Evolutionary conservation across 2,113 vertebrate species (phyloP).

Genomic region (Micronycteris hirsuta): DNA sequence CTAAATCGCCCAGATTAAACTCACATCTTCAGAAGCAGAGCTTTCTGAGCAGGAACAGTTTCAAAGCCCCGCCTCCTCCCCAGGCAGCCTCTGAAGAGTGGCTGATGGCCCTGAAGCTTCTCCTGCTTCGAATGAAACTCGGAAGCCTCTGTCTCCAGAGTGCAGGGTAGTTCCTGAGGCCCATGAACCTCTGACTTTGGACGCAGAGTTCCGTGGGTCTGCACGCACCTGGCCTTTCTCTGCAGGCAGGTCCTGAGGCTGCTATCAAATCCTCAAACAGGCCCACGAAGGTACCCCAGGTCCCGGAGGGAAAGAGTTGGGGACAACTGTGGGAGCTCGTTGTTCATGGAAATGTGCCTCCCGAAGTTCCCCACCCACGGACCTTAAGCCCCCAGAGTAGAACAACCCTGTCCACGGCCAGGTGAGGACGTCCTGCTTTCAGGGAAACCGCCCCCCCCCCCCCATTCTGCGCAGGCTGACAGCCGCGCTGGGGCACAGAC

Average conservation of each 20-base stretch:
- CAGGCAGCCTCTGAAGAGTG: neutral
- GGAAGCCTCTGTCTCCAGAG: neutral
- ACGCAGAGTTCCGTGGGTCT: rapidly evolving
- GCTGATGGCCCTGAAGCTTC: neutral
- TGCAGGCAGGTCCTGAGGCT: neutral
- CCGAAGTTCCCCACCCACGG: neutral
- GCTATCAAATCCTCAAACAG: rapidly evolving
- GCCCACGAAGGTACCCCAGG: rapidly evolving
- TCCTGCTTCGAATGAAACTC: neutral
- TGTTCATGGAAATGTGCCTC: neutral
- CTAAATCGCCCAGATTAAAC: rapidly evolving
- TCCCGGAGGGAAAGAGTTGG: neutral
- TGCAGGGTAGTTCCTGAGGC: neutral
- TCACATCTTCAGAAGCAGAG: neutral
- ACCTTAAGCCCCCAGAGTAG: rapidly evolving
- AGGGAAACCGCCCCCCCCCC: too few species aligned
- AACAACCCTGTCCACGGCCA: rapidly evolving
- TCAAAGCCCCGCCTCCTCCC: rapidly evolving
- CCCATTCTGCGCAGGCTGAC: rapidly evolving
- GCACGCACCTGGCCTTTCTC: rapidly evolving
- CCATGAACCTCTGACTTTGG: rapidly evolving
- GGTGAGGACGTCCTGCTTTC: rapidly evolving
- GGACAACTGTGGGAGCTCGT: neutral
- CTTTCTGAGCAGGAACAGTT: too few species aligned
- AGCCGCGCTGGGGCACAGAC: rapidly evolving